Evolutionary conservation across 2,888 invertebrate genomes (phyloP), one percentile per base, ranked within the genome.

Genomic region (Caenorhabditis sp.): DNA sequence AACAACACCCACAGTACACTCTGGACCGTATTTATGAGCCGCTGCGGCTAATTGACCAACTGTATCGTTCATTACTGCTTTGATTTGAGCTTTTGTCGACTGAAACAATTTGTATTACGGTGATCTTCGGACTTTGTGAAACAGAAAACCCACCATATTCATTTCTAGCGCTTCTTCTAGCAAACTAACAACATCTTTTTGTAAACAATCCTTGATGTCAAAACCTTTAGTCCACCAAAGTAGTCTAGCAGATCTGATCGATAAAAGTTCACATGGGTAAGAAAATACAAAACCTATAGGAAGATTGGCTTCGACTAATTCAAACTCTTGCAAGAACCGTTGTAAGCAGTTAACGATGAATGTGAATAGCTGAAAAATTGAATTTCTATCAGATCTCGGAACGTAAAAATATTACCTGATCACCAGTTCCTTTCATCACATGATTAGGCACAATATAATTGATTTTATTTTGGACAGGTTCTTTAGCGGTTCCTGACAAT

Each of bases 31-130:
- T 70, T 83, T 81, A 79, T 84, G 81, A 1, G 85, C 82, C 8
- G 87, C 85, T 4, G 88, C 85, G 0, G 88, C 88, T 69, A 88
- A 63, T 59, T 88, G 88, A 5, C 87, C 88, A 3, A 88, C 88
- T 1, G 88, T 88, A 65, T 88, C 88, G 75, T 88, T 88, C 88
- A 88, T 88, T 60, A 88, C 87, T 8, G 87, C 88, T 57, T 86
- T 88, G 67, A 88, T 85, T 54, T 82, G 82, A 17, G 86, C 88
- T 67, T 85, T 82, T 21, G 86, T 85, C 1, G 82, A 83, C 87
- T 87, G 63, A 70, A 85, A 81, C 20, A 17, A 25, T 25, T 50
- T 20, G 4, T 31, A 7, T n/a, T 17, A 17, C 14, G 8, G 14
- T 10, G 7, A 10, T 38, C 7, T 7, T 10, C 8, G 38, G 38